These are phyloP conservation scores for Callyntrura sp. DNA, from an alignment of 2,888 invertebrate species.

Conservation along the genomic window DNA sequence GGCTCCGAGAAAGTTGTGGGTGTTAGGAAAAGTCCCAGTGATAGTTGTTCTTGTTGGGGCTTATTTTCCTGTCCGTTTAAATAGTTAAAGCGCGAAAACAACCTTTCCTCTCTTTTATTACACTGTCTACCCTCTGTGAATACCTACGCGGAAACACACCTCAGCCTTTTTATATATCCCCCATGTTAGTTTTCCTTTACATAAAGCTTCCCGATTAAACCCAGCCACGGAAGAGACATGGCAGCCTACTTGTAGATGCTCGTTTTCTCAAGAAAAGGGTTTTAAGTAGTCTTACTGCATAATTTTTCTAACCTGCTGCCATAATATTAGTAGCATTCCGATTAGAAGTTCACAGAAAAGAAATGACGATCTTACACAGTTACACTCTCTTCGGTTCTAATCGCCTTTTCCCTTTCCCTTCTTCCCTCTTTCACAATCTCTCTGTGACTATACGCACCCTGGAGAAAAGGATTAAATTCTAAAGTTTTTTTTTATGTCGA, in stretches of 20 bases:
- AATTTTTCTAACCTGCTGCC: slow-evolving; percentile 25
- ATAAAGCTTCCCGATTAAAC: too few species aligned
- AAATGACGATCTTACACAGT: slow-evolving; percentile 1
- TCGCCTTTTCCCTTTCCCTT: not conserved
- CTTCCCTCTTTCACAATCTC: slow-evolving; percentile 13
- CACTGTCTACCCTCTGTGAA: too few species aligned
- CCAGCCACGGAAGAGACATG: too few species aligned
- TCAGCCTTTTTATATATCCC: too few species aligned
- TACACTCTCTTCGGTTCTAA: too few species aligned
- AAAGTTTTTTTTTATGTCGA: slow-evolving; percentile 19
- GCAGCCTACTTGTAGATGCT: too few species aligned
- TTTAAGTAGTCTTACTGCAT: too few species aligned
- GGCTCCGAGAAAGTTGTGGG: not conserved
- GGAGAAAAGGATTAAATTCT: not conserved
- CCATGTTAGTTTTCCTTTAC: too few species aligned
- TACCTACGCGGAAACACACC: too few species aligned
- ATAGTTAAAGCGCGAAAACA: slow-evolving; percentile 28
- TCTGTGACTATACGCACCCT: too few species aligned
- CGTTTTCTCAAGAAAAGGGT: too few species aligned
- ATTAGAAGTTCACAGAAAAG: slow-evolving; percentile 46
- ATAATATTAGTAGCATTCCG: not conserved
- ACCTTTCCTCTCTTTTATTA: slow-evolving; percentile 3
- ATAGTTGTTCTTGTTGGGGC: slow-evolving; percentile 33
- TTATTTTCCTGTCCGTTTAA: slow-evolving; percentile 52
- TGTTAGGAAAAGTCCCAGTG: not conserved